Evolutionary conservation across 2,113 vertebrate genomes (phyloP).

Genomic region (Phrynosoma blainvillii): DNA sequence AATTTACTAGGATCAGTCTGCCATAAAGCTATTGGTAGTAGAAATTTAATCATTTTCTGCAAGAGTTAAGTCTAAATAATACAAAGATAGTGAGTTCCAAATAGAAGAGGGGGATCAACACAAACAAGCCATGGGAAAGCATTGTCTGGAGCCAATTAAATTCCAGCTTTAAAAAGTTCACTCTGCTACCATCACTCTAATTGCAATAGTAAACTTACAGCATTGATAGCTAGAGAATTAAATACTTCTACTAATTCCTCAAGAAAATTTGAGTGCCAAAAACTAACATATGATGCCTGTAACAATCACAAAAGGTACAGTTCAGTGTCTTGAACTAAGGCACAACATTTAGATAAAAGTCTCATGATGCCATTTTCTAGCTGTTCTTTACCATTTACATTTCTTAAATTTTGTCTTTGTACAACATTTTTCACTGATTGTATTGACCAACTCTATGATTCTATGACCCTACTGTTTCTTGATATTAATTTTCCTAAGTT

Average conservation of each 20-base stretch:
- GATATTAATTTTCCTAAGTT: too few species aligned
- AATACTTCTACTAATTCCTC: constrained; percentile 5
- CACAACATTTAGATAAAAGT: background rate
- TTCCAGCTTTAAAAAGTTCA: background rate
- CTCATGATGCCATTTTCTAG: background rate
- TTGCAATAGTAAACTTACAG: background rate
- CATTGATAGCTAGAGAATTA: background rate
- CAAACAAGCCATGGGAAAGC: accelerated
- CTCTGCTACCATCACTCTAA: background rate
- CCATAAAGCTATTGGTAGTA: constrained; percentile 17
- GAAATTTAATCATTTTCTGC: background rate
- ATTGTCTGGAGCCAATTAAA: background rate
- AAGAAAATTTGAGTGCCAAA: background rate
- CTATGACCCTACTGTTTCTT: too few species aligned
- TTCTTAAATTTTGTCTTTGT: too few species aligned
- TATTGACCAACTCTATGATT: too few species aligned
- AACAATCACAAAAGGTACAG: background rate
- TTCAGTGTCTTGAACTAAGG: too few species aligned
- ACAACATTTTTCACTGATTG: too few species aligned
- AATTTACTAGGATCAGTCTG: background rate
- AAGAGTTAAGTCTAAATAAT: constrained; percentile 31
- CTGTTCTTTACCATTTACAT: too few species aligned
- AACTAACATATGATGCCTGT: background rate
- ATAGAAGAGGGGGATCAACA: background rate
- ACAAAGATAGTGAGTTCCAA: background rate